Base-by-base conservation (phyloP, 2,113 vertebrate species). In the Furnarius figulus region DNA sequence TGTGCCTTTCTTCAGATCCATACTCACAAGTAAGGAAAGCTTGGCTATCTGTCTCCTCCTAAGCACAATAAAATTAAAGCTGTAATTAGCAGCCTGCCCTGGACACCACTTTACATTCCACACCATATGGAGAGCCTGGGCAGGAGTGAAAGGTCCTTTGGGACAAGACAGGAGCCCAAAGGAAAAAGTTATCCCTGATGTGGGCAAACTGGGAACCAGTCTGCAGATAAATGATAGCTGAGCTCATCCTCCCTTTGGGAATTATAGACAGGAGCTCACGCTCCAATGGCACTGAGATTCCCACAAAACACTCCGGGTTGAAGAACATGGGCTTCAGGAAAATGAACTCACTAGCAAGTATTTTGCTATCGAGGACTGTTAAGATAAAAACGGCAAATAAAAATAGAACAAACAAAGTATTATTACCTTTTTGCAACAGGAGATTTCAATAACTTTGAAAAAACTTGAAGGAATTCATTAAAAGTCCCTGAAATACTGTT, bases 21-120 rank as follows among this genome's bases (percentile, higher is more conserved):
- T 94, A 86, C 94, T 96, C 97, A 95, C 61, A 87, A 85, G 91
- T 72, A 97, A 96, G 97, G 95, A 95, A 97, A 97, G 35, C 87
- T 6, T 97, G 97, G 97, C 76, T 96, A 98, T 95, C 97, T 98
- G 98, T 97, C 97, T 98, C 95, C 81, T 97, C 89, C 94, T 97
- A 97, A 98, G 95, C 95, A 97, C 98, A 98, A 97, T 95, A 95
- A 95, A 98, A 98, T 97, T 98, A 98, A 98, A 97, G 87, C 79
- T 92, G 94, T 95, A 97, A 98, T 97, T 98, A 98, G 96, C 83
- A 94, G 95, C 97, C 97, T 97, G 83, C 67, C 89, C 81, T 75
- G 75, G 78, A 92, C 94, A 97, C 65, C 89, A 92, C 87, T 93
- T 94, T 95, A 84, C 89, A 90, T 94, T 93, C 89, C 81, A 73